Evolutionary conservation across 2,888 invertebrate species (phyloP).

Genomic region (Pterostichus madidus): DNA sequence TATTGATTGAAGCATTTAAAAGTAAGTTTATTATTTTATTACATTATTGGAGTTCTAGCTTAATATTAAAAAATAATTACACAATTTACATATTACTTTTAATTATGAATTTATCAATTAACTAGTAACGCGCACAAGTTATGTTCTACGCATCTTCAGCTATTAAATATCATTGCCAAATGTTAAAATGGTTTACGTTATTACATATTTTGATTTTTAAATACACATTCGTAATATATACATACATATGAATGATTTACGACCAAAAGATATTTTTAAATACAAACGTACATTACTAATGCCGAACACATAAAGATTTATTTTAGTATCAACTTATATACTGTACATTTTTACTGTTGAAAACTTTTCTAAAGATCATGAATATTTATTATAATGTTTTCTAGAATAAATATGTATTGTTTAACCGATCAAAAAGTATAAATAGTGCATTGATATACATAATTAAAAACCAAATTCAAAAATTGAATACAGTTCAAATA

Average conservation of each 20-base stretch:
- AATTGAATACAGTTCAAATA: not conserved
- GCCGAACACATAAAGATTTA: not conserved
- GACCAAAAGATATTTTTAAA: not conserved
- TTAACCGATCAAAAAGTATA: not conserved
- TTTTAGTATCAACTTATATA: not conserved
- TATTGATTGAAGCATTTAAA: not conserved
- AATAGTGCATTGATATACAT: no score
- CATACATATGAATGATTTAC: not conserved
- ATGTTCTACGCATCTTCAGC: no score
- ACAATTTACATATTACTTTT: no score
- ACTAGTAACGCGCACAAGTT: no score
- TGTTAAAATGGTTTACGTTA: no score
- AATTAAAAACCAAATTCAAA: not conserved
- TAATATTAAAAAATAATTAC: no score
- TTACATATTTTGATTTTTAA: no score
- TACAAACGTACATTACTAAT: constrained; percentile 5
- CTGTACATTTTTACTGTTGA: not conserved
- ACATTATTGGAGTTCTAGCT: no score
- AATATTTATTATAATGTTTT: not conserved
- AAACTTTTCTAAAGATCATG: not conserved
- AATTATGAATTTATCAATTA: no score
- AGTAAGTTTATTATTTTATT: not conserved
- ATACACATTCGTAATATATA: not conserved
- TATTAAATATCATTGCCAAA: no score
- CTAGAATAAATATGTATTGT: not conserved